phyloP scores from a whole-genome alignment of 2,113 vertebrate species.

The Nannospalax galili region DNA sequence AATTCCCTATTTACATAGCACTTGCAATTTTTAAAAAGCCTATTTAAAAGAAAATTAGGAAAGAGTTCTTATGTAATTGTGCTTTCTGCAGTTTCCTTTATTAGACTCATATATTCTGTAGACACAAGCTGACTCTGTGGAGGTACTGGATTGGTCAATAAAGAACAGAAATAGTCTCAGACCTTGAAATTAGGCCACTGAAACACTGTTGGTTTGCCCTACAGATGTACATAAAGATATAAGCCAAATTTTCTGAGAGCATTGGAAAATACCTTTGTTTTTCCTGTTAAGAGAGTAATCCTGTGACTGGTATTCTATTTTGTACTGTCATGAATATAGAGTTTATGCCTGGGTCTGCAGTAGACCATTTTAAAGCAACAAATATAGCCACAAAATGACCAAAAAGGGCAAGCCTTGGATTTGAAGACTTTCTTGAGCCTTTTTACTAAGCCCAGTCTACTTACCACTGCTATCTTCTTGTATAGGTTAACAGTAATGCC shows the following conservation, averaged over 20 bases:
- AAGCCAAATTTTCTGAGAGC: not conserved
- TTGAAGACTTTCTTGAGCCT: not conserved
- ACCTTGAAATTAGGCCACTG: not conserved
- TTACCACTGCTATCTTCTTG: not conserved
- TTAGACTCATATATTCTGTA: constrained; percentile 1
- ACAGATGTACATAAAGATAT: not conserved
- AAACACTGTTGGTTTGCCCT: not conserved
- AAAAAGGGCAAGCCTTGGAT: not conserved
- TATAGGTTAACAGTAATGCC: not conserved
- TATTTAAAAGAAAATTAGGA: constrained; percentile 43
- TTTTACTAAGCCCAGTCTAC: not conserved
- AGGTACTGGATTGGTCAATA: not conserved
- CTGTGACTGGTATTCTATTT: not conserved
- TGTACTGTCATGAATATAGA: not conserved
- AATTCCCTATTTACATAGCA: constrained; percentile 4
- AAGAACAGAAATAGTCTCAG: not conserved
- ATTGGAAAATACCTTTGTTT: constrained; percentile 17
- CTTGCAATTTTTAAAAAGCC: not conserved
- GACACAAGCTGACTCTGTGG: not conserved
- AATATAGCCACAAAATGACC: not conserved
- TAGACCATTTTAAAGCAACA: constrained; percentile 9
- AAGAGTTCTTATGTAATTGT: not conserved
- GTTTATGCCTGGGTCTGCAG: not conserved
- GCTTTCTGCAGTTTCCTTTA: constrained; percentile 6
- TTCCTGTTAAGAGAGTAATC: not conserved